phyloP scores from a whole-genome alignment of 2,113 vertebrate genomes.

The Vimba vimba region DNA sequence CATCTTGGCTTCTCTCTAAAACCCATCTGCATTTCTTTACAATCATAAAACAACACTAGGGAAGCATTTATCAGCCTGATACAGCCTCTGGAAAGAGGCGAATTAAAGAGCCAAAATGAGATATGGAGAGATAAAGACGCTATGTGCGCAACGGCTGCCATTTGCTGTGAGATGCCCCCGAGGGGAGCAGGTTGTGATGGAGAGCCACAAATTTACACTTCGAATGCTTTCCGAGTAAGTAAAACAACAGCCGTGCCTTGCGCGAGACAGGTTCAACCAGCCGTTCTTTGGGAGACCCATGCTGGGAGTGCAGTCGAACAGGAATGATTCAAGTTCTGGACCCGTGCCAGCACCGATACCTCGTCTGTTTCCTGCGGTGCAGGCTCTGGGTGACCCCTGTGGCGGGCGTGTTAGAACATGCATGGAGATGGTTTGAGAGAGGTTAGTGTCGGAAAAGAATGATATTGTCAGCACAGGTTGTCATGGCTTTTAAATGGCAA shows the following conservation, averaged over 20 bases:
- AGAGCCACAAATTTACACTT: constrained; percentile 38
- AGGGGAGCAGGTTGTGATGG: constrained; percentile 36
- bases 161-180: constrained; percentile 3
- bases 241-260: constrained; percentile 15
- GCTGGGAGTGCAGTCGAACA: constrained; percentile 30
- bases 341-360: constrained; percentile 2
- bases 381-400: constrained; percentile 15
- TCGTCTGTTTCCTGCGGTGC: constrained; percentile 16
- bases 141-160: constrained; percentile 26
- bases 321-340: constrained; percentile 31
- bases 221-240: constrained; percentile 26
- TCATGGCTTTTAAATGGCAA: constrained; percentile 14
- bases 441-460: not conserved
- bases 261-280: constrained; percentile 40
- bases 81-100: constrained; percentile 32
- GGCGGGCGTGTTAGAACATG: constrained; percentile 29
- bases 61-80: constrained; percentile 37
- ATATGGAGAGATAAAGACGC: constrained; percentile 38
- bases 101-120: constrained; percentile 44
- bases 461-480: constrained; percentile 6
- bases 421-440: constrained; percentile 3
- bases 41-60: constrained; percentile 41
- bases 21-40: constrained; percentile 43
- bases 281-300: not conserved
- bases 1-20: constrained; percentile 31